phyloP scores from a whole-genome alignment of 2,113 vertebrate genomes.

The Oostethus manadensis region DNA sequence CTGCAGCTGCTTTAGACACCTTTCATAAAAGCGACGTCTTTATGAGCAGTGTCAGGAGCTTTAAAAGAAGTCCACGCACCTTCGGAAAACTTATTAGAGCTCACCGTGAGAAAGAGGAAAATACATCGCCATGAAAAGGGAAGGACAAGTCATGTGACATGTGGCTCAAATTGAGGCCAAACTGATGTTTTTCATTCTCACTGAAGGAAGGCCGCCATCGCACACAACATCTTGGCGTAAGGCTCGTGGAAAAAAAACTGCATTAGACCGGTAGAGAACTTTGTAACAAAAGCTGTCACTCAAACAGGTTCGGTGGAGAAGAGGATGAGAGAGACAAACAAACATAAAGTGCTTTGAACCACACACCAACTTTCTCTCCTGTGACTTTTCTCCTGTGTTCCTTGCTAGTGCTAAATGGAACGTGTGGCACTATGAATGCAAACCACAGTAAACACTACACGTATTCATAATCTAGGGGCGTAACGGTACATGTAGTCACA shows the following conservation, averaged over 20 bases:
- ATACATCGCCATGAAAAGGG: conserved; percentile 17
- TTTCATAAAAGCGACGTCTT: no score
- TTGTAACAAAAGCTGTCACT: not conserved
- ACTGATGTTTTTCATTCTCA: conserved; percentile 1
- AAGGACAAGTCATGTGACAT: conserved; percentile 28
- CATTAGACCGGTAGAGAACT: not conserved
- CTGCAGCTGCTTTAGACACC: not conserved
- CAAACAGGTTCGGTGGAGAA: not conserved
- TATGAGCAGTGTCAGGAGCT: no score
- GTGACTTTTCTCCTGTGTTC: not conserved
- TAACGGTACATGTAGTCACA: no score
- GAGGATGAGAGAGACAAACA: conserved; percentile 4
- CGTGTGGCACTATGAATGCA: no score
- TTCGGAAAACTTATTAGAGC: not conserved
- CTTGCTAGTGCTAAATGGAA: no score
- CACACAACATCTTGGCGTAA: no score
- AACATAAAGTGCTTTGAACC: conserved; percentile 67
- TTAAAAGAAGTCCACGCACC: no score
- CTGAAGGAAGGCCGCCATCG: not conserved
- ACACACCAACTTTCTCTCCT: not conserved
- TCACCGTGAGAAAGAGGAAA: conserved; percentile 16
- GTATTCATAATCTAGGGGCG: no score
- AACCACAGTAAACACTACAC: no score
- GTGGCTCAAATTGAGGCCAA: conserved; percentile 47
- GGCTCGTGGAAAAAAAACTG: conserved; percentile 3